Evolutionary conservation across 2,888 invertebrate genomes (phyloP), one percentile per base, ranked within the genome.

Genomic region (Himalopsyche anomala): DNA sequence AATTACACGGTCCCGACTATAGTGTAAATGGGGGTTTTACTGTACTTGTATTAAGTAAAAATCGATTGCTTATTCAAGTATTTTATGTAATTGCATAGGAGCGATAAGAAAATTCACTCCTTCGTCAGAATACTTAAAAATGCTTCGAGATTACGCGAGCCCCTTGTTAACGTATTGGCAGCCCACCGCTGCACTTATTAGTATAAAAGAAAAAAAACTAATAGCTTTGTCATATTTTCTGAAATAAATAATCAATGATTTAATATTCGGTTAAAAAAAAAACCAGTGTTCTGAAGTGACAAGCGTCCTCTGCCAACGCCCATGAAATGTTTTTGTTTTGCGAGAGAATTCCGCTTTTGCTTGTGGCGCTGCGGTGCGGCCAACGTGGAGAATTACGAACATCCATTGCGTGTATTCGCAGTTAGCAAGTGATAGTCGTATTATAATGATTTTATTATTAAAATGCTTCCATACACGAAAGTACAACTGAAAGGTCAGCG

Each of bases 381-480:
- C 19, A 19, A 62, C 62, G 11, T 62, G 19, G 62, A 51, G 3
- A 62, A 62, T 28, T 19, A 62, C 62, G 4, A 62, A 28, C 19
- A 5, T 5, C 15, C 36, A 74, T 74, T 74, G 74, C 74, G 38
- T 74, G 74, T 38, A 15, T 19, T 62, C 19, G 28, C 19, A 28
- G 56, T 56, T n/a, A 28, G 28, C 17, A 4, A 69, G 28, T 74
- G 74, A 74, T 12, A 74, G 74, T 74, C 36, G 38, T 38, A 74
- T 74, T 38, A 74, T 74, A 74, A 74, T 74, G 74, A 74, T 36
- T 74, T 74, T 74, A 36, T 74, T 74, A 74, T 74, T 36, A 74
- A 74, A 74, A 36, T 38, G 74, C 74, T 36, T 74, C 74, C 12
- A 15, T 74, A 11, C 38, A 38, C 38, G 74, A 74, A 74, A 36